Conservation (phyloP, 2,797 vertebrate species). For the Halcyon chelicuti region DNA sequence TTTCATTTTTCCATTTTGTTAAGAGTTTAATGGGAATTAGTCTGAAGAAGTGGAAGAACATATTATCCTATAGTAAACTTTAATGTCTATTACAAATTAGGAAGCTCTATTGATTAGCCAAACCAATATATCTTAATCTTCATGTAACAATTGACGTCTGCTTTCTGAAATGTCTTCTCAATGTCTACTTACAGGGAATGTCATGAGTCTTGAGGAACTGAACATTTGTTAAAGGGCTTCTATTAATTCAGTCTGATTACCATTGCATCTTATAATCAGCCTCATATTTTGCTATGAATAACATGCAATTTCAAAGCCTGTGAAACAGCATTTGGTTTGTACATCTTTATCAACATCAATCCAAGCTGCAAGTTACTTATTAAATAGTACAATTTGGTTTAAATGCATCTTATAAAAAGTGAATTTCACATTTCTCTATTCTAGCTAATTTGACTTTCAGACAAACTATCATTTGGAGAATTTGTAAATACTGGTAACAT, state of each 20-base stretch:
- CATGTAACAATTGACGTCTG: constrained; percentile 37
- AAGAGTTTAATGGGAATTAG: constrained; percentile 23
- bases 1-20: neutral
- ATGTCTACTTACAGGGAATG: constrained; percentile 60
- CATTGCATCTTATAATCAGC: constrained; percentile 77
- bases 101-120: constrained; percentile 39
- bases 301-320: constrained; percentile 70
- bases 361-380: constrained; percentile 70
- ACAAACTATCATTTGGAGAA: constrained; percentile 41
- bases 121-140: constrained; percentile 32
- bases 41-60: neutral
- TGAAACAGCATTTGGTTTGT: constrained; percentile 71
- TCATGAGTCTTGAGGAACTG: constrained; percentile 65
- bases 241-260: constrained; percentile 81
- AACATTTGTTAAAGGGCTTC: constrained; percentile 70
- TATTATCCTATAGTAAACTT: neutral
- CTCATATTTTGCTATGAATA: constrained; percentile 77
- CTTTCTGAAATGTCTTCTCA: constrained; percentile 39
- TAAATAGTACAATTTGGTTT: constrained; percentile 73
- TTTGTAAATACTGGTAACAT: constrained; percentile 54
- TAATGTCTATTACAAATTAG: constrained; percentile 33
- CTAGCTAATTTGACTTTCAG: constrained; percentile 60
- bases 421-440: constrained; percentile 41
- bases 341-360: constrained; percentile 67
- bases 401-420: constrained; percentile 64